These are phyloP conservation scores for Dryobotodes eremita DNA, from an alignment of 2,888 invertebrate species.

Conservation along the genomic window DNA sequence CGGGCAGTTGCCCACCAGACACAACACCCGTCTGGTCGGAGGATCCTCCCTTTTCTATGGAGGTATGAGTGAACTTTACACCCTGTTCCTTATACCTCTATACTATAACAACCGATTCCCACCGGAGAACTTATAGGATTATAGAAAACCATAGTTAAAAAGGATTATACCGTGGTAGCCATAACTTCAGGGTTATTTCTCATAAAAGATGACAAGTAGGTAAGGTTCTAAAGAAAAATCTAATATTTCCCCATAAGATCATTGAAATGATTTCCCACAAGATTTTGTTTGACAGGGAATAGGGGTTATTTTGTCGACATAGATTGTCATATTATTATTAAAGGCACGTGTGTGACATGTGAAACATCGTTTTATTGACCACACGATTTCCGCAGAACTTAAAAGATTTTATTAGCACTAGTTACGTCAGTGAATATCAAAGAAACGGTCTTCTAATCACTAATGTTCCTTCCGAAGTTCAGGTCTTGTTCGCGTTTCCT, in stretches of 20 bases:
- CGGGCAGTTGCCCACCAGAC: no score
- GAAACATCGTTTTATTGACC: background rate
- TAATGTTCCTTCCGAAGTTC: background rate
- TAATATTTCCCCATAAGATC: background rate
- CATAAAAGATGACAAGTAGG: background rate
- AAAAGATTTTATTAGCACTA: background rate
- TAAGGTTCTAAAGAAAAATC: background rate
- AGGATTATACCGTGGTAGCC: background rate
- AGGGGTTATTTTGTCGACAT: background rate
- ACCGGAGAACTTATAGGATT: background rate
- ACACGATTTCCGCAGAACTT: background rate
- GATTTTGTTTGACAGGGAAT: background rate
- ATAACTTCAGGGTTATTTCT: background rate
- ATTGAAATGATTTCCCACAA: background rate
- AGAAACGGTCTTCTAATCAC: background rate
- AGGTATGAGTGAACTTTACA: no score
- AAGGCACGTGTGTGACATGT: background rate
- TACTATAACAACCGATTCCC: background rate
- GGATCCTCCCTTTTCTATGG: no score
- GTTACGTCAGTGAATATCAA: background rate
- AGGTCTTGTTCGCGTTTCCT: background rate
- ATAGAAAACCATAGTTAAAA: background rate
- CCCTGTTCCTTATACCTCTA: no score
- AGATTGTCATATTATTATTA: background rate
- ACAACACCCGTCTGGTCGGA: no score